A percentile compares a stretch with the other conserved stretches of the same genome.
These are phyloP conservation scores for Perca schrenkii DNA, from an alignment of 2,113 vertebrate genomes.

Conservation along the genomic window DNA sequence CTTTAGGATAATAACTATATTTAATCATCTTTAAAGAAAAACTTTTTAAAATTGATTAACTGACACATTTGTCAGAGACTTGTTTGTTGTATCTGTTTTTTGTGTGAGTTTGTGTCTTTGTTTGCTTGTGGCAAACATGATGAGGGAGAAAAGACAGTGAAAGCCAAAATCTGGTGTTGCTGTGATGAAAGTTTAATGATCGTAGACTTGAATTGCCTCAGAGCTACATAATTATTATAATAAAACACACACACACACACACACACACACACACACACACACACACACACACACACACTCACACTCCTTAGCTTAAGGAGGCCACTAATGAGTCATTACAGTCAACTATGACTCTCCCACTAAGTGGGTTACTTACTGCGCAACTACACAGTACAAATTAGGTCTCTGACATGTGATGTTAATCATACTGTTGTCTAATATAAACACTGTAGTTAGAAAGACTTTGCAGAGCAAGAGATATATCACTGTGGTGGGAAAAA, in stretches of 20 bases:
- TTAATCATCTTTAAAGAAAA: neutral
- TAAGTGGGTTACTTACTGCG: slow-evolving; percentile 62
- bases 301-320: slow-evolving; percentile 18
- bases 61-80: neutral
- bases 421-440: slow-evolving; percentile 51
- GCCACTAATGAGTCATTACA: slow-evolving; percentile 44
- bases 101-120: neutral
- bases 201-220: slow-evolving; percentile 5
- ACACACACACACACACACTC: slow-evolving; percentile 8
- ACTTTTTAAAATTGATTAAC: neutral
- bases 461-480: slow-evolving; percentile 1
- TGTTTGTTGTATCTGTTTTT: slow-evolving; percentile 5
- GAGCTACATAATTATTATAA: slow-evolving; percentile 44
- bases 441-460: slow-evolving; percentile 30
- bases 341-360: slow-evolving; percentile 56
- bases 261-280: neutral
- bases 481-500: slow-evolving; percentile 17
- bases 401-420: slow-evolving; percentile 43
- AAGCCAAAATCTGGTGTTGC: slow-evolving; percentile 36
- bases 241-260: slow-evolving; percentile 5
- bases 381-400: slow-evolving; percentile 56
- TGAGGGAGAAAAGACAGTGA: neutral
- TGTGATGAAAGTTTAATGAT: slow-evolving; percentile 48
- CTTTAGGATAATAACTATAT: neutral
- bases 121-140: slow-evolving; percentile 10